A percentile compares a stretch with the other conserved stretches of the same genome.
phyloP scores from a whole-genome alignment of 2,797 vertebrate species.

The Pantherophis vulpinus region DNA sequence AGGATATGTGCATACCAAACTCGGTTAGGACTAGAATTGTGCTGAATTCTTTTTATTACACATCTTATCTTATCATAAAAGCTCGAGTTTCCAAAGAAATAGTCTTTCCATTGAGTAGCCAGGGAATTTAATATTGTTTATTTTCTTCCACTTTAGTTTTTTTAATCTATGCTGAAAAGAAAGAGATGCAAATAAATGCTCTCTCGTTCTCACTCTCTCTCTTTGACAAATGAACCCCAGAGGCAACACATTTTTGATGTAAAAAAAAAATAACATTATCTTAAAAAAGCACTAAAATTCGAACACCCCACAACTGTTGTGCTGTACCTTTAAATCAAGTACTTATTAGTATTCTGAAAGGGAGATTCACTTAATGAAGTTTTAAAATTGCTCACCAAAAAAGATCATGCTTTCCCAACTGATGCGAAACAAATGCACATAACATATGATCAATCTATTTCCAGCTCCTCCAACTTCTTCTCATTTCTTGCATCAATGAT shows the following conservation, averaged over 20 bases:
- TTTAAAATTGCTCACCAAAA: constrained; percentile 16
- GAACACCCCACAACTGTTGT: background rate
- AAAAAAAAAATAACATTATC: background rate
- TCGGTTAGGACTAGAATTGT: background rate
- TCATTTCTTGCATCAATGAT: constrained; percentile 9
- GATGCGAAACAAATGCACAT: constrained; percentile 27
- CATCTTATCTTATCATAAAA: background rate
- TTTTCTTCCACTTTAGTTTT: background rate
- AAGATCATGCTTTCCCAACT: constrained; percentile 31
- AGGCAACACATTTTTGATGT: background rate
- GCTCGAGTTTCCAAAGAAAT: background rate
- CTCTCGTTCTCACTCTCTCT: background rate
- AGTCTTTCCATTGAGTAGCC: background rate
- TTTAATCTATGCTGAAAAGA: background rate
- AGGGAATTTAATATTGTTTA: background rate
- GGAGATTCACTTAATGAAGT: background rate
- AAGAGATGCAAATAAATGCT: background rate
- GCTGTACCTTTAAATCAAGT: background rate
- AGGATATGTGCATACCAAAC: background rate
- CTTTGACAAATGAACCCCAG: background rate
- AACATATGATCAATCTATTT: constrained; percentile 5
- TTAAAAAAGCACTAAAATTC: background rate
- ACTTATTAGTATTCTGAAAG: background rate
- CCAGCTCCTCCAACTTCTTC: background rate
- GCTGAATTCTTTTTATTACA: background rate